Evolutionary conservation across 1,140 invertebrate genomes (phyloP), one percentile per base, ranked within the genome.

Genomic region (Eulimnadia texana): DNA sequence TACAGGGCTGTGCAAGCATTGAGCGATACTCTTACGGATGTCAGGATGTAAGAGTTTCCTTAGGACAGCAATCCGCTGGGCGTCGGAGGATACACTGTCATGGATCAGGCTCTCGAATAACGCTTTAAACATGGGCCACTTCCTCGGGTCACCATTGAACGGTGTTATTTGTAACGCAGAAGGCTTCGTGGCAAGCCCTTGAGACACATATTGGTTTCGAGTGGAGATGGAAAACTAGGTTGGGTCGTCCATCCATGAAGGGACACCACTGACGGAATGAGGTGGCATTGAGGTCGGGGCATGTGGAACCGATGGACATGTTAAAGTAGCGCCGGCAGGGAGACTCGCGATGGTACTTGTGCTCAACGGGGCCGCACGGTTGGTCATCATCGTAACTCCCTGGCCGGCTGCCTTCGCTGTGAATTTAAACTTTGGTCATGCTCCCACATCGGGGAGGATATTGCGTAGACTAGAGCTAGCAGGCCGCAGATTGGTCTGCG

Each of bases 61-160:
- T 0, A 61, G 47, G 2, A 61, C 20, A n/a, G 59, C 47, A 23
- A 61, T 61, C 25, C 50, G 50, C 16, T 61, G 50, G n/a, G 59
- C 24, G 22, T 49, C 23, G 1, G 50, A 25, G 24, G 25, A 22
- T 13, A 50, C 11, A 1, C n/a, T 9, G 27, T 61, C 50, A 3
- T 61, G 25, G 16, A 61, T 50, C n/a, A 61, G 9, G 52, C 50
- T 25, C 20, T 27, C 13, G 29, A 54, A 61, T 0, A 1, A 51
- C 6, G 24, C 59, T 2, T 23, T 51, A 9, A 54, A 61, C 1
- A 13, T 13, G 1, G 50, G 23, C 59, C 59, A 61, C 19, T 53
- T 29, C 16, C 19, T 51, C 2, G 50, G 47, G 50, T 60, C 59
- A 2, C 59, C 50, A 27, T 60, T 49, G 42, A 56, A 56, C 16